These are phyloP conservation scores for Seira ritae DNA, from an alignment of 2,888 invertebrate species.

Conservation along the genomic window DNA sequence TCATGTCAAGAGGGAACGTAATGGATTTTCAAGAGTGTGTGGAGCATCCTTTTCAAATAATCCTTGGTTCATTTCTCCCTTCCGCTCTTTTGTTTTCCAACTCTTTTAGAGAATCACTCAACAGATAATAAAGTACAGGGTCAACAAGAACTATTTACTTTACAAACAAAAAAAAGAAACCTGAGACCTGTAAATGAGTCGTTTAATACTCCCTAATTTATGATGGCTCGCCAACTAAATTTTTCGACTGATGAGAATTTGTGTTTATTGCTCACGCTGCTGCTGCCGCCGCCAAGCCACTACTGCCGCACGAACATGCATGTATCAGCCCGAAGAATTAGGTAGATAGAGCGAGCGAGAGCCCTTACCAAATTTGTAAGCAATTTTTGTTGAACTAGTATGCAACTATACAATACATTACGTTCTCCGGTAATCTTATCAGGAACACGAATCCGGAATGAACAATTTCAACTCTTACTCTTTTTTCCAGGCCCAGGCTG, in stretches of 20 bases:
- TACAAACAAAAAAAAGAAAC: constrained; percentile 63
- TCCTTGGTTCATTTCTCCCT: not conserved
- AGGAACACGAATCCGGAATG: not conserved
- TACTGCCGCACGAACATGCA: not conserved
- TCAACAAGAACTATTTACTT: constrained; percentile 60
- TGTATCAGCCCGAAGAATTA: not conserved
- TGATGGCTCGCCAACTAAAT: constrained; percentile 54
- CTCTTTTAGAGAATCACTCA: not conserved
- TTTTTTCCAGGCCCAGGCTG: constrained; percentile 23
- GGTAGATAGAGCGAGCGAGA: too few species aligned
- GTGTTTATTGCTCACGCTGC: constrained; percentile 8
- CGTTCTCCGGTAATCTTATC: constrained; percentile 50
- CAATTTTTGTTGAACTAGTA: not conserved
- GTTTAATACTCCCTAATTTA: constrained; percentile 65
- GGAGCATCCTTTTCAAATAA: too few species aligned
- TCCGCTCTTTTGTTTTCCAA: not conserved
- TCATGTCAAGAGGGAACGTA: too few species aligned
- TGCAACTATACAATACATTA: constrained; percentile 4
- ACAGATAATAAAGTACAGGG: constrained; percentile 63
- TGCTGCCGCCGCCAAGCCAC: too few species aligned
- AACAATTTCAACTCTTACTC: not conserved
- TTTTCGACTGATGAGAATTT: constrained; percentile 29
- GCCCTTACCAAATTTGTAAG: constrained; percentile 49
- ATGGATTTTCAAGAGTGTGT: too few species aligned
- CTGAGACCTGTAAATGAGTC: constrained; percentile 59